These are phyloP conservation scores for Leucosticte australis DNA, from an alignment of 2,113 vertebrate genomes.

Conservation along the genomic window DNA sequence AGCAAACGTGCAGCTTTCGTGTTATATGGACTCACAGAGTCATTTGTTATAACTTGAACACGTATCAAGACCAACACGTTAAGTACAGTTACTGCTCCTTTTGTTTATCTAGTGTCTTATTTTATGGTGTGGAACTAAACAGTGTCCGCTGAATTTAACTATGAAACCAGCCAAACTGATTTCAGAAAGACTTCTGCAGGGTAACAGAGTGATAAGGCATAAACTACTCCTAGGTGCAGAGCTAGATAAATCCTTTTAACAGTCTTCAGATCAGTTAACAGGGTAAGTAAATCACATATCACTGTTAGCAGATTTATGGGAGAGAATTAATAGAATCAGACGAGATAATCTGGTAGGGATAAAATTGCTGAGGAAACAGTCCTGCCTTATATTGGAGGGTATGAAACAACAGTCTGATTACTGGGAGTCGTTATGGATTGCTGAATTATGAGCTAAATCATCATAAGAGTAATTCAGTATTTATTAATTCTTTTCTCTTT, in stretches of 20 bases:
- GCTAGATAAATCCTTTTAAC: slow-evolving; percentile 80
- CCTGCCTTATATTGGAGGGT: slow-evolving; percentile 64
- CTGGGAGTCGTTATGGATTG: slow-evolving; percentile 70
- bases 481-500: slow-evolving; percentile 83
- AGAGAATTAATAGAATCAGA: slow-evolving; percentile 85
- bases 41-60: slow-evolving; percentile 37
- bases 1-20: background rate
- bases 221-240: slow-evolving; percentile 60
- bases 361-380: slow-evolving; percentile 78
- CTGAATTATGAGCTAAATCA: slow-evolving; percentile 78
- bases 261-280: slow-evolving; percentile 77
- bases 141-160: slow-evolving; percentile 55
- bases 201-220: slow-evolving; percentile 56
- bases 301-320: slow-evolving; percentile 81
- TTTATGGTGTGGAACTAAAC: slow-evolving; percentile 66
- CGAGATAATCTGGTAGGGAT: slow-evolving; percentile 80
- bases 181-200: slow-evolving; percentile 57
- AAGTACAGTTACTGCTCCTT: slow-evolving; percentile 30
- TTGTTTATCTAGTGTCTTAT: slow-evolving; percentile 63
- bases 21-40: background rate
- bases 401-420: slow-evolving; percentile 74
- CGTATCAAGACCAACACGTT: slow-evolving; percentile 24
- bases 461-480: slow-evolving; percentile 73
- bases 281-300: slow-evolving; percentile 80
- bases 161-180: slow-evolving; percentile 66